A percentile compares a stretch with the other conserved stretches of the same genome.
These are phyloP conservation scores for Caerostris extrusa DNA, from an alignment of 1,140 invertebrate species.

Conservation along the genomic window DNA sequence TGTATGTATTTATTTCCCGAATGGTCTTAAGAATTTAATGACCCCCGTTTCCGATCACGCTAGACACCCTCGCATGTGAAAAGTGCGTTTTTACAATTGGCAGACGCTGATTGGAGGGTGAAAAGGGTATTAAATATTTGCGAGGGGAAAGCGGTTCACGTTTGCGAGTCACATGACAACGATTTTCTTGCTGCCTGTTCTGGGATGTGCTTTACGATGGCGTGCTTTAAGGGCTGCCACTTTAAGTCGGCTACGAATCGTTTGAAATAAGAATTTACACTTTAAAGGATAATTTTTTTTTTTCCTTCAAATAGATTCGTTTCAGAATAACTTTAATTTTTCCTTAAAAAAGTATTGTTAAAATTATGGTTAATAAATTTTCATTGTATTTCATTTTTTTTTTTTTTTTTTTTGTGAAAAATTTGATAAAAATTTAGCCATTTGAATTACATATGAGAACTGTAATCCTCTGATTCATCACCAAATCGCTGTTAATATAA, in stretches of 20 bases:
- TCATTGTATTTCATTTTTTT: too few species aligned
- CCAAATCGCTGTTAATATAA: too few species aligned
- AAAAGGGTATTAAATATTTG: neutral
- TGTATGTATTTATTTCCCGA: conserved; percentile 29
- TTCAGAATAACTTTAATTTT: neutral
- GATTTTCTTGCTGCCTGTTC: neutral
- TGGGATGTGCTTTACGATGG: neutral
- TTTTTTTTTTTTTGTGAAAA: too few species aligned
- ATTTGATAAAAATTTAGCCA: too few species aligned
- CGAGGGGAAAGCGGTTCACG: neutral
- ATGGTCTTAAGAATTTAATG: conserved; percentile 42
- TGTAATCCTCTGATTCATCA: too few species aligned
- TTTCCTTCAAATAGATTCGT: neutral
- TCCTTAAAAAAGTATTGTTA: neutral
- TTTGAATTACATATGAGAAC: too few species aligned
- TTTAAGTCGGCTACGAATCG: too few species aligned
- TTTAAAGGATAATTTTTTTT: too few species aligned
- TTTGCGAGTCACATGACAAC: neutral
- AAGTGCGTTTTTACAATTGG: conserved; percentile 25
- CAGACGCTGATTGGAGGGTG: neutral
- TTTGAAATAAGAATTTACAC: too few species aligned
- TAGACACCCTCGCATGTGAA: conserved; percentile 4
- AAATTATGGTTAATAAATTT: too few species aligned
- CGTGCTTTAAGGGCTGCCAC: neutral
- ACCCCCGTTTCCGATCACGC: conserved; percentile 21